Percentiles rank a stretch among this genome's conserved stretches.
phyloP scores from a whole-genome alignment of 2,113 vertebrate genomes.

The Triplophysa siluroides region DNA sequence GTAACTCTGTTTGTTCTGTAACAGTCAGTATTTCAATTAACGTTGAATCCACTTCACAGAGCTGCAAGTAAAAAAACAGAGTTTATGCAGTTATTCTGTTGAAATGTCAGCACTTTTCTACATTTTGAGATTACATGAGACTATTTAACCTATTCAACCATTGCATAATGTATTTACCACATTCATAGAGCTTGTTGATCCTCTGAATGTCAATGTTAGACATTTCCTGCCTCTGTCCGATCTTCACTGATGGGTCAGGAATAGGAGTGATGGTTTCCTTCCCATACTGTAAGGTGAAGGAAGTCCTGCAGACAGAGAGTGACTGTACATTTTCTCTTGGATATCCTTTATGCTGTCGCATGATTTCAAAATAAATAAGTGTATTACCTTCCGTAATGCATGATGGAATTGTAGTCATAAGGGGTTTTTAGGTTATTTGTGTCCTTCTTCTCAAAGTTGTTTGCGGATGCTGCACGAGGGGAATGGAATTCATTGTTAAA shows the following conservation, averaged over 20 bases:
- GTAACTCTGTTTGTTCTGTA: neutral
- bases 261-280: conserved; percentile 59
- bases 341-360: conserved; percentile 39
- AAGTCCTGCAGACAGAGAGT: conserved; percentile 49
- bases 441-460: conserved; percentile 51
- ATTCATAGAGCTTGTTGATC: conserved; percentile 67
- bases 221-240: conserved; percentile 43
- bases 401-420: conserved; percentile 61
- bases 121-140: neutral
- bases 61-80: neutral
- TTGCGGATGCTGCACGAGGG: conserved; percentile 1
- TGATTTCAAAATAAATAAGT: conserved; percentile 23
- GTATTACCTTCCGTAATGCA: conserved; percentile 61
- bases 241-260: conserved; percentile 46
- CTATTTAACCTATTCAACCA: neutral
- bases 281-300: conserved; percentile 40
- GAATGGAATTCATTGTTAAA: neutral
- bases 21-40: neutral
- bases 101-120: neutral
- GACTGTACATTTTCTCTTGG: neutral
- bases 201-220: conserved; percentile 53
- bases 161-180: conserved; percentile 41
- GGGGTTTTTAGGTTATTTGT: conserved; percentile 56
- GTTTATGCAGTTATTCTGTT: neutral
- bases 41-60: neutral